These are phyloP conservation scores for Coenonympha arcania DNA, from an alignment of 2,888 invertebrate genomes.

Conservation along the genomic window DNA sequence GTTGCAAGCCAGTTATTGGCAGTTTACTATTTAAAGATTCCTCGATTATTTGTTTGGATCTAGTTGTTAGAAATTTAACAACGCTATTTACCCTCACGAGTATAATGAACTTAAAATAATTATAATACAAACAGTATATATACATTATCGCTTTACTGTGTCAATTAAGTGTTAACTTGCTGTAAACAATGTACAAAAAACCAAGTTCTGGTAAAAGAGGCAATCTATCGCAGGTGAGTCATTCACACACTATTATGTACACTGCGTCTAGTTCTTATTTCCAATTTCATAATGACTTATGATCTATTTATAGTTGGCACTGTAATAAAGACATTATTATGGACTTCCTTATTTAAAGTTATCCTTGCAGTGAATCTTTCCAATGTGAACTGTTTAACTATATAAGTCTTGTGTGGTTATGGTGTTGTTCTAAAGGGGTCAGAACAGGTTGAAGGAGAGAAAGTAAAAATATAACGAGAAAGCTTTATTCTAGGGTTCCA, in stretches of 20 bases:
- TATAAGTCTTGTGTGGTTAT: not conserved
- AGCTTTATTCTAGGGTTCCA: no score
- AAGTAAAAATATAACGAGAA: no score
- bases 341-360: not conserved
- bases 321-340: not conserved
- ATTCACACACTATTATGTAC: slow-evolving; percentile 30
- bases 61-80: not conserved
- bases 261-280: slow-evolving; percentile 10
- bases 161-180: not conserved
- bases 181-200: slow-evolving; percentile 46
- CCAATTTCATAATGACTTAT: slow-evolving; percentile 10
- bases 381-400: not conserved
- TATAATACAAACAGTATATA: not conserved
- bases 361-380: not conserved
- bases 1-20: not conserved
- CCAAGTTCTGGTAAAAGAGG: slow-evolving; percentile 52
- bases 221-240: slow-evolving; percentile 71
- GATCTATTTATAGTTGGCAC: slow-evolving; percentile 5
- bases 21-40: not conserved
- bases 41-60: not conserved
- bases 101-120: not conserved
- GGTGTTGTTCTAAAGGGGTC: no score
- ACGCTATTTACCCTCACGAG: not conserved
- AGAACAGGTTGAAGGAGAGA: no score
- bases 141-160: not conserved